These are phyloP conservation scores for Lampropteryx suffumata DNA, from an alignment of 2,888 invertebrate species.

Conservation along the genomic window DNA sequence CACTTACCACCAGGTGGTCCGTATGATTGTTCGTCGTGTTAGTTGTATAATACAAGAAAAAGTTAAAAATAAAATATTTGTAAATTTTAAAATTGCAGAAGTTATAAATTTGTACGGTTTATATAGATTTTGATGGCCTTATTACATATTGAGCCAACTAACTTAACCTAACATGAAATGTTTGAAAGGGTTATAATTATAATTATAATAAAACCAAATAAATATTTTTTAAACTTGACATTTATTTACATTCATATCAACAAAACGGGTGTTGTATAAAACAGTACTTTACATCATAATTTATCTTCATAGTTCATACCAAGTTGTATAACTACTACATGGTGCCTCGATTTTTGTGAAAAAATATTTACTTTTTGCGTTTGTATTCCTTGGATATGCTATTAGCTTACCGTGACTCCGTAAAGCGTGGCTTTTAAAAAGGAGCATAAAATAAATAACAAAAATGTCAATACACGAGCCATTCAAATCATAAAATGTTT, in stretches of 20 bases:
- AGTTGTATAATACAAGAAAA: too few species aligned
- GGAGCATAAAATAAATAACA: slow-evolving; percentile 15
- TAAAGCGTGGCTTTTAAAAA: slow-evolving; percentile 32
- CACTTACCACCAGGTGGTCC: too few species aligned
- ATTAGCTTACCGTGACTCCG: slow-evolving; percentile 51
- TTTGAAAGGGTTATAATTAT: not conserved
- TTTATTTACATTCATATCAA: slow-evolving; percentile 84
- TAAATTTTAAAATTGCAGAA: too few species aligned
- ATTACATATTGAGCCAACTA: too few species aligned
- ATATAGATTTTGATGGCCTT: too few species aligned
- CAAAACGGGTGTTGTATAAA: slow-evolving; percentile 84
- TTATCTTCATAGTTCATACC: slow-evolving; percentile 51
- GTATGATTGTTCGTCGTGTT: too few species aligned
- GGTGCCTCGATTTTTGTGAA: slow-evolving; percentile 72
- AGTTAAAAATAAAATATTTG: too few species aligned
- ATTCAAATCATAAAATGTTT: slow-evolving; percentile 1
- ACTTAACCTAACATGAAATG: too few species aligned
- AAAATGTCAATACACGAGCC: slow-evolving; percentile 8
- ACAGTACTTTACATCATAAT: slow-evolving; percentile 65
- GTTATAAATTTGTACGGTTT: too few species aligned
- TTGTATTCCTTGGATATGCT: slow-evolving; percentile 57
- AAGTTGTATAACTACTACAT: slow-evolving; percentile 69
- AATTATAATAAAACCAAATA: slow-evolving; percentile 30
- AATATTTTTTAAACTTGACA: slow-evolving; percentile 75
- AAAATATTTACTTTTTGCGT: slow-evolving; percentile 67